Percentiles rank a stretch among this genome's conserved stretches.
phyloP scores from a whole-genome alignment of 1,140 invertebrate genomes.

The Brachystomella parvula region DNA sequence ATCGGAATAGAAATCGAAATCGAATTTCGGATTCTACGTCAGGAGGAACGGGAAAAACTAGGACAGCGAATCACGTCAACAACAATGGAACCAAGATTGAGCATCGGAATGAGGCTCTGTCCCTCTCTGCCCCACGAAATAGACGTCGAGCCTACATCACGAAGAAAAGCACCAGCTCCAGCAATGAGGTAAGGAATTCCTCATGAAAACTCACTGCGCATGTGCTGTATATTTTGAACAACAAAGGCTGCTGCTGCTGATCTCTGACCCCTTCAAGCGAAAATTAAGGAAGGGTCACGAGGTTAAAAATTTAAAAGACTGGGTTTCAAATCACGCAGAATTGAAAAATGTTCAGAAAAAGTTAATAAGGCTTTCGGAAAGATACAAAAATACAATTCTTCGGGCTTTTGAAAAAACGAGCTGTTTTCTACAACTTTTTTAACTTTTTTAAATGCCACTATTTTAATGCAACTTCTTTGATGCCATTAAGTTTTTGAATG shows the following conservation, averaged over 20 bases:
- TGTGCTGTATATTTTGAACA: not conserved
- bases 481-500: no score
- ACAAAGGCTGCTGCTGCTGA: not conserved
- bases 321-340: no score
- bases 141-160: not conserved
- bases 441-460: no score
- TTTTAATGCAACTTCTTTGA: no score
- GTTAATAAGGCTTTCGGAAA: no score
- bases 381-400: no score
- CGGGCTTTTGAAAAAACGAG: no score
- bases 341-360: no score
- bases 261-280: not conserved
- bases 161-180: not conserved
- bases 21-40: not conserved
- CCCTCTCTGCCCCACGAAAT: not conserved
- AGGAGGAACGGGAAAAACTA: not conserved
- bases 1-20: not conserved
- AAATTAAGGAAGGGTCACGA: no score
- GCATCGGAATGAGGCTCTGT: not conserved
- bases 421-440: no score
- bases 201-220: not conserved
- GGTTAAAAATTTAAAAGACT: no score
- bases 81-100: not conserved
- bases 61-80: no score
- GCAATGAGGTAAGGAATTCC: not conserved